Evolutionary conservation across 2,888 invertebrate genomes (phyloP), one percentile per base, ranked within the genome.

Genomic region (Luperina nickerlii): DNA sequence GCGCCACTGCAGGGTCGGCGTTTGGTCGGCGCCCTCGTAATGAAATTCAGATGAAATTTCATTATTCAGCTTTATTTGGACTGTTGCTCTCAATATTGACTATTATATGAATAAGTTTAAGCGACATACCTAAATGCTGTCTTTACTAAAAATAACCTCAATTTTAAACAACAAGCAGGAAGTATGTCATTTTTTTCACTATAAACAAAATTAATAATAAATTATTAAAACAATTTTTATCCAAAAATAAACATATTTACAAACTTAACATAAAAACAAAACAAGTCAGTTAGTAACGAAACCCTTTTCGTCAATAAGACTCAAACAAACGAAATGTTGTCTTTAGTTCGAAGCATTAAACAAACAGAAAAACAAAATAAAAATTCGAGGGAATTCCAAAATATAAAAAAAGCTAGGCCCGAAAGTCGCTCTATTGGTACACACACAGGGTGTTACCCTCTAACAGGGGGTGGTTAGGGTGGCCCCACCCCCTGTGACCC

Each of bases 401-500:
- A 88, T 81, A 87, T 81, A 87, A 88, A 79, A 84, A 78, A 83
- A 81, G 74, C 67, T 75, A 83, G 68, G 63, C 38, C 20, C 62
- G 32, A 72, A 81, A 76, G 87, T 83, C 87, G 86, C 87, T 88
- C 86, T 90, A 90, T 90, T 90, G 89, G 92, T 90, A 90, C 91
- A 92, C 92, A 92, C 93, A 92, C 83, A 88, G 90, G 92, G 92
- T 87, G 89, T 76, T 42, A 57, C 85, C 84, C 73, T 76, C 88
- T 88, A 85, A 80, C 90, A 74, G 90, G 90, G 92, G 94, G 94
- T 91, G 93, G 90, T 67, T 57, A 54, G 78, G 91, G 83, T 89
- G 91, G 91, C 90, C 78, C 91, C 92, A 93, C 93, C 94, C 93
- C 87, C 90, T 94, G 38, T 78, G 94, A 94, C 95, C 95, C 91